Base-by-base conservation (phyloP, 2,888 invertebrate genomes). In the Cataglyphis rosenhaueri region DNA sequence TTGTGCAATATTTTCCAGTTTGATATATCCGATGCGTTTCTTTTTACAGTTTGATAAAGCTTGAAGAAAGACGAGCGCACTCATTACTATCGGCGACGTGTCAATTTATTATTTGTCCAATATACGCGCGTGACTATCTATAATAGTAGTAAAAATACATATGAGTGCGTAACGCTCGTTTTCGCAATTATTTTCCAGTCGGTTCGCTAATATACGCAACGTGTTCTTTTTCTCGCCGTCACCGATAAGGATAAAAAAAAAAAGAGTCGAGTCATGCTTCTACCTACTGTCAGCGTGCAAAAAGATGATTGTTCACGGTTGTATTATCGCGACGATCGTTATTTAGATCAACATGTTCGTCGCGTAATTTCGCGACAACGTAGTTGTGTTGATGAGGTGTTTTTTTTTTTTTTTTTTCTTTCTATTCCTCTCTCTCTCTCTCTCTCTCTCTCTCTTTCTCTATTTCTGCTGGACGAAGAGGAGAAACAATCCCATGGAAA, bases 401-500 rank as follows among this genome's bases (percentile, higher is more conserved):
- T 3, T 35, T n/a, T 32, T 52, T 48, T 29, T 29, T 68, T 1
- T 57, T 38, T 73, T 15, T 38, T 41, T 12, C n/a, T 70, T 4
- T 4, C 29, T 35, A 21, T 55, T 35, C 18, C 4, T 71, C 4
- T 44, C 21, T 32, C 9, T 32, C 18, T 29, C 48, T 68, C 12
- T 71, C 57, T 71, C 9, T 57, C 59, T 12, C 35, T 70, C 4
- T 3, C 29, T 32, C 35, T 55, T 35, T 29, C 8, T 71, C 0
- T 44, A 9, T 32, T 8, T 35, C 10, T 32, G 32, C 8, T 3
- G 71, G 35, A 38, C 21, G 41, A 41, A 55, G 48, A 76, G 52
- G 29, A 73, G 74, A 59, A 65, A 76, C 55, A 76, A 87, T 84
- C 79, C 79, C 81, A 79, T 84, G 90, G 89, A 90, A 89, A 90